Evolutionary conservation across 2,797 vertebrate genomes (phyloP).

Genomic region (Pangasius djambal): DNA sequence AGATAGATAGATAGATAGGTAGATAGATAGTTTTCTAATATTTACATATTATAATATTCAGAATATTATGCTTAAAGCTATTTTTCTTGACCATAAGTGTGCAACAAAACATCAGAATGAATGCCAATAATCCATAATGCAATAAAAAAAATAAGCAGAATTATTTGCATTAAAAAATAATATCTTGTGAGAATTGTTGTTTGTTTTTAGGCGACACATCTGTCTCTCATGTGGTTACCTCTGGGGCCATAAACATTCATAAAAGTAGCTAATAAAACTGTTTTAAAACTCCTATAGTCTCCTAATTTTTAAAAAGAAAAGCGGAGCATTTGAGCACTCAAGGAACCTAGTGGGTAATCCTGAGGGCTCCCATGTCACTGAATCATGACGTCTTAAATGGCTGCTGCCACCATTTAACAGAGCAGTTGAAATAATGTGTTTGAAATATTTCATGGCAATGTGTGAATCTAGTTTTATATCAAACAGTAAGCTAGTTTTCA

Average conservation of each 20-base stretch:
- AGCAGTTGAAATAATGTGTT: background rate
- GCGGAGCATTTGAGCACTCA: too few species aligned
- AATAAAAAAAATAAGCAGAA: background rate
- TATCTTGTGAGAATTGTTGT: too few species aligned
- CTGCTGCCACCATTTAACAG: background rate
- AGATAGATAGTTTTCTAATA: too few species aligned
- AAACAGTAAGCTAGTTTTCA: background rate
- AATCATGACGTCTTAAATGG: background rate
- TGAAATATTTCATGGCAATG: background rate
- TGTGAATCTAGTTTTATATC: background rate
- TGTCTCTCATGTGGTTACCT: background rate
- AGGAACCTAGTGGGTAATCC: too few species aligned
- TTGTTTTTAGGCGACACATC: too few species aligned
- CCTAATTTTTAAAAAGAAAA: too few species aligned
- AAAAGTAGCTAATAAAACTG: background rate
- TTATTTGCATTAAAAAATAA: background rate
- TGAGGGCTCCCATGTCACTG: too few species aligned
- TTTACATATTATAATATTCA: too few species aligned
- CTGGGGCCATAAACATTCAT: background rate
- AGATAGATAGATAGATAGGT: too few species aligned
- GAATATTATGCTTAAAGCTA: background rate
- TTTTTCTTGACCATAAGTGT: background rate
- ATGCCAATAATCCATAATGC: background rate
- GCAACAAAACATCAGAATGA: background rate
- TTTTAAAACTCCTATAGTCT: too few species aligned